Evolutionary conservation across 2,888 invertebrate genomes (phyloP), one percentile per base, ranked within the genome.

Genomic region (Holacanthella duospinosa): DNA sequence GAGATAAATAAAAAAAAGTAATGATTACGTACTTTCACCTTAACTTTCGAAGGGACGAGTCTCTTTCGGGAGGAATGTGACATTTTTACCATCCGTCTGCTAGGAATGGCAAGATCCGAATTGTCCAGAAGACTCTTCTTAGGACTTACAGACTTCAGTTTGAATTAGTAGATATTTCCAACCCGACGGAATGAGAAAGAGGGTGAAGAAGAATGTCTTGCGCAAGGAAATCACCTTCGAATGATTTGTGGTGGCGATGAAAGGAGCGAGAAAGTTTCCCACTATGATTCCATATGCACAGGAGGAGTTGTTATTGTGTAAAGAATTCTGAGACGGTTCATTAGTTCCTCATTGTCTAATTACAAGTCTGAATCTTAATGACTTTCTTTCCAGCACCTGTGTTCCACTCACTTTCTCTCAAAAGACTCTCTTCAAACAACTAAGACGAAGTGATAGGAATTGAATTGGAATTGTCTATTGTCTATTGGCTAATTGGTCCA

Each of bases 21-120:
- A n/a, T 36, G 6, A 16, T 36, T 36, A 66, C 71, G 66, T 63
- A 70, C 71, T 71, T 71, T 71, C 70, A 71, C 71, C 68, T 71
- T 71, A 59, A 71, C 71, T 66, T 71, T 71, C 53, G 71, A 70
- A 63, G 71, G 71, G 63, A 71, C 69, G 60, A 70, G 66, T 61
- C 69, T 66, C 68, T 71, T 71, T 67, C 71, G 61, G 63, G 67
- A 67, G 65, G 71, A 66, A 60, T 66, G 66, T 60, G 66, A 66
- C 66, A 66, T 66, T 64, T 66, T 71, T 64, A 70, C 71, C 71
- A 71, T 71, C 66, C 69, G 69, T 60, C 67, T 63, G 55, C 28
- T 63, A 21, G 55, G 27, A 28, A 43, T 44, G 55, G 60, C 24
- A 56, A 54, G 27, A 1, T 6, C 60, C 21, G 28, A 12, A 1